These are phyloP conservation scores for Mesocricetus auratus DNA, from an alignment of 2,113 vertebrate genomes.

Conservation along the genomic window DNA sequence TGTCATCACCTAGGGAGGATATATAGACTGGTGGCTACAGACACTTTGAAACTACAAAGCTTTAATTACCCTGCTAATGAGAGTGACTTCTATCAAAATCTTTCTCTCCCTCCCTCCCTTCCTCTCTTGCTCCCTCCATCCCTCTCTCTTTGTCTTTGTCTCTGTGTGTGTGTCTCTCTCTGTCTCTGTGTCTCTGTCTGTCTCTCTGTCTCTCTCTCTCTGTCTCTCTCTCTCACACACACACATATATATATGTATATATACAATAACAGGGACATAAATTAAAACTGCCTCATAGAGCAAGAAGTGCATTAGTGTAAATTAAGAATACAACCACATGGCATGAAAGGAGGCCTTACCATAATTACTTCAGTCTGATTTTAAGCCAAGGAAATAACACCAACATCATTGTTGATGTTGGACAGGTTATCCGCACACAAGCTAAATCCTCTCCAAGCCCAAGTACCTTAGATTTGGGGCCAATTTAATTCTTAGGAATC, in stretches of 20 bases:
- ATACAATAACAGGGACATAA: constrained; percentile 8
- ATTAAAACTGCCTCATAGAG: neutral
- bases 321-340: constrained; percentile 46
- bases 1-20: constrained; percentile 69
- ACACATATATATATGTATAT: neutral
- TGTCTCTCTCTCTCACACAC: neutral
- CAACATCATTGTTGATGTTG: neutral
- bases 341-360: neutral
- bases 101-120: constrained; percentile 23
- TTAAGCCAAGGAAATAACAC: constrained; percentile 47
- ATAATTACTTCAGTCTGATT: constrained; percentile 45
- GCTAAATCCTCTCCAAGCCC: constrained; percentile 51
- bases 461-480: constrained; percentile 50
- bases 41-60: constrained; percentile 46
- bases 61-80: constrained; percentile 65
- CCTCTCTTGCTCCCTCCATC: neutral
- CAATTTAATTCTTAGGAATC: constrained; percentile 55
- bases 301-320: constrained; percentile 42
- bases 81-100: constrained; percentile 69
- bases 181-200: constrained; percentile 46
- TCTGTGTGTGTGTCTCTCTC: neutral
- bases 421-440: neutral
- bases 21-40: constrained; percentile 65
- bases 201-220: constrained; percentile 3
- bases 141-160: neutral